These are phyloP conservation scores for Lumbricus terrestris DNA, from an alignment of 2,888 invertebrate genomes.

Conservation along the genomic window DNA sequence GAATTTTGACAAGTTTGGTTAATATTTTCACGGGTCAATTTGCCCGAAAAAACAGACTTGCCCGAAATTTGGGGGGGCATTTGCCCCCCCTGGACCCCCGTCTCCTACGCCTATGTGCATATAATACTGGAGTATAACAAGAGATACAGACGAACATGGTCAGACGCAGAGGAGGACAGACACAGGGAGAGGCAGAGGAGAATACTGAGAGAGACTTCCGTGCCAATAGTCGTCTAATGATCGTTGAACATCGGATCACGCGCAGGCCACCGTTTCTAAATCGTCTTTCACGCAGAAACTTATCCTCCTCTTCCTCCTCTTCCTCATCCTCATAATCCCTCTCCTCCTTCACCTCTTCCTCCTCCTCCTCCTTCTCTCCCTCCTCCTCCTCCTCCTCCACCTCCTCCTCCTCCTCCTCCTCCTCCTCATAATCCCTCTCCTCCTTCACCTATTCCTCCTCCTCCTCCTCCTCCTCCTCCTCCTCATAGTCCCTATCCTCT, in stretches of 20 bases:
- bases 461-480: background rate
- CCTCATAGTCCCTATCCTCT: background rate
- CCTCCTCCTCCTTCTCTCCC: background rate
- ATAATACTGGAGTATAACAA: background rate
- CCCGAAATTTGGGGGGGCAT: too few species aligned
- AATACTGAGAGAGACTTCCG: background rate
- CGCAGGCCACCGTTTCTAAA: background rate
- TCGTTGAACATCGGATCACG: background rate
- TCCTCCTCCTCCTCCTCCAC: background rate
- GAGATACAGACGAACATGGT: background rate
- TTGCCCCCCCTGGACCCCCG: too few species aligned
- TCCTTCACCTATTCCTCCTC: background rate
- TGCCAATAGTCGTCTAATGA: background rate
- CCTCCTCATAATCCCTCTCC: background rate
- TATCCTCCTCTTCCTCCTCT: background rate
- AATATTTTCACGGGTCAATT: too few species aligned
- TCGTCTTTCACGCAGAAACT: background rate
- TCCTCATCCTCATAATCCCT: background rate
- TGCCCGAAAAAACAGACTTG: too few species aligned
- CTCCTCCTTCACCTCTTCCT: background rate
- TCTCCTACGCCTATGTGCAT: too few species aligned
- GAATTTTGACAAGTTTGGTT: too few species aligned
- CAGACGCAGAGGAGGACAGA: background rate
- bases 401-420: background rate
- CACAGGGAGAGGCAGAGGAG: background rate